These are phyloP conservation scores for Sternarchorhynchus goeldii DNA, from an alignment of 2,797 vertebrate genomes.

Conservation along the genomic window DNA sequence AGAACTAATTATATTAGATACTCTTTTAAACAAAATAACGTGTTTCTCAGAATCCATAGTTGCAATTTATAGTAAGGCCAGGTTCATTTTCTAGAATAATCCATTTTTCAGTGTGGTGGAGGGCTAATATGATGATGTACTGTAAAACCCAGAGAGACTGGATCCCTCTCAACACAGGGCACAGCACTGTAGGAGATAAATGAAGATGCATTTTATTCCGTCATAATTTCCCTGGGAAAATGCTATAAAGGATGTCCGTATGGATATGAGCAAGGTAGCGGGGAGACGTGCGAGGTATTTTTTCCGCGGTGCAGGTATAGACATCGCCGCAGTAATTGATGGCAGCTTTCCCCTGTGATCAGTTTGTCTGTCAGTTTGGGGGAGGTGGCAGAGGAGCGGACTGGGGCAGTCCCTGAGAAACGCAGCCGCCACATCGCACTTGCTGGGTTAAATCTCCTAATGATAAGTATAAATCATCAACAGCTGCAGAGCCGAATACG, in stretches of 20 bases:
- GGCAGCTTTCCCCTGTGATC: conserved; percentile 74
- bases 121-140: conserved; percentile 93
- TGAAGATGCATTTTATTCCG: conserved; percentile 99
- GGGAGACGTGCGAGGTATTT: conserved; percentile 69
- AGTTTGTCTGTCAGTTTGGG: conserved; percentile 74
- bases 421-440: conserved; percentile 51
- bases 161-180: conserved; percentile 88
- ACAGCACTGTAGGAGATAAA: conserved; percentile 95
- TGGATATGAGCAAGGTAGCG: conserved; percentile 70
- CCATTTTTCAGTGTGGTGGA: conserved; percentile 90
- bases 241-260: conserved; percentile 90
- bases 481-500: conserved; percentile 66
- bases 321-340: conserved; percentile 73
- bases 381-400: conserved; percentile 64
- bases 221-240: conserved; percentile 95
- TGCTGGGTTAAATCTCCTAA: conserved; percentile 58
- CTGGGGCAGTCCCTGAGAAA: conserved; percentile 67
- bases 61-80: conserved; percentile 99
- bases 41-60: conserved; percentile 95
- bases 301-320: conserved; percentile 72
- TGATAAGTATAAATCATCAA: conserved; percentile 61
- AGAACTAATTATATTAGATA: conserved; percentile 98
- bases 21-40: conserved; percentile 99
- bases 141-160: conserved; percentile 89
- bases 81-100: conserved; percentile 96